Evolutionary conservation across 2,888 invertebrate genomes (phyloP).

Genomic region (Drosophila leonis): DNA sequence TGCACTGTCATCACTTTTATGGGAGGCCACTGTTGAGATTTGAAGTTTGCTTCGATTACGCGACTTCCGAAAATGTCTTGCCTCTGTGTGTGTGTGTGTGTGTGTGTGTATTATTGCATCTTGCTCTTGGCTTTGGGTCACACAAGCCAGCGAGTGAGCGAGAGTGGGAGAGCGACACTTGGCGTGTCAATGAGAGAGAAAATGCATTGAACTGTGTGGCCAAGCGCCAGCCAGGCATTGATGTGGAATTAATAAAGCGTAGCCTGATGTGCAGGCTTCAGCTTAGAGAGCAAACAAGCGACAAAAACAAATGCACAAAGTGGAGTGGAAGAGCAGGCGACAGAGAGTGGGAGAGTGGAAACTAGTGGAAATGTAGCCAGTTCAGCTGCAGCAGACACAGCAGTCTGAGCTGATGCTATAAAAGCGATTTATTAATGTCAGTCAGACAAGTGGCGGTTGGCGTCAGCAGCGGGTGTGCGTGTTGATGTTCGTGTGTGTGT

Average conservation of each 20-base stretch:
- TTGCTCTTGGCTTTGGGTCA: conserved; percentile 43
- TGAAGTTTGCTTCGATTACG: conserved; percentile 43
- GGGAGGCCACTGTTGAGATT: conserved; percentile 45
- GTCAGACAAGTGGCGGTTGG: conserved; percentile 72
- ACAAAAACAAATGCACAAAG: conserved; percentile 26
- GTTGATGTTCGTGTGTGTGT: neutral
- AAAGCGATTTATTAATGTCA: conserved; percentile 81
- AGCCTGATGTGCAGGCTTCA: conserved; percentile 36
- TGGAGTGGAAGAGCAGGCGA: conserved; percentile 3
- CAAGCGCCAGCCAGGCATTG: conserved; percentile 63
- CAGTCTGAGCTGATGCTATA: conserved; percentile 65
- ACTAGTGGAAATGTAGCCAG: conserved; percentile 38
- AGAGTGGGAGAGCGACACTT: conserved; percentile 3
- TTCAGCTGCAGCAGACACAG: conserved; percentile 49
- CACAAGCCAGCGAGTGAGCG: conserved; percentile 3
- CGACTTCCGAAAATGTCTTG: conserved; percentile 28
- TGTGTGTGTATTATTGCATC: conserved; percentile 54
- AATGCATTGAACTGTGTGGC: conserved; percentile 62
- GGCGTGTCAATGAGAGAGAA: conserved; percentile 7
- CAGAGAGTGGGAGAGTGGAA: conserved; percentile 11
- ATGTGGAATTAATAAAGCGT: conserved; percentile 75
- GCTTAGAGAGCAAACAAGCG: conserved; percentile 61
- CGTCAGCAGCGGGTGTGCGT: conserved; percentile 33
- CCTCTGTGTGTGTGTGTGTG: conserved; percentile 1
- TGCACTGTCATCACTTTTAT: conserved; percentile 49